Base-by-base conservation (phyloP, 2,113 vertebrate genomes). In the Onychorhynchus coronatus region DNA sequence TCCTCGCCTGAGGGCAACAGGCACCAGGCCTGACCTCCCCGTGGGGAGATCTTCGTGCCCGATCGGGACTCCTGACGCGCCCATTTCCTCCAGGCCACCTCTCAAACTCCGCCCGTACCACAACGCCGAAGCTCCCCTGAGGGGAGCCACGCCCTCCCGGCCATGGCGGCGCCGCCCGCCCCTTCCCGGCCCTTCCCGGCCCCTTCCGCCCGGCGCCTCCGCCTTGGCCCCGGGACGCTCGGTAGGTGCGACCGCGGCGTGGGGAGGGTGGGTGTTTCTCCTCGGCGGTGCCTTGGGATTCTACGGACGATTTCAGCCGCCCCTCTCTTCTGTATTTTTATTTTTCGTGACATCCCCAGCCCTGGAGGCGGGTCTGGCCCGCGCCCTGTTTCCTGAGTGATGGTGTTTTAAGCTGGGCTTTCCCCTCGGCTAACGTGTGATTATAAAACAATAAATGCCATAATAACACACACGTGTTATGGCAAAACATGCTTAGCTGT, bases 81-180 rank as follows among this genome's bases (percentile, higher is more conserved):
- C 3, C 1, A 1, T 5, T 23, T 9, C 11, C 18, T 8, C 8
- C 0, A 8, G 4, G 3, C 7, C n/a, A 1, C 0, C 2, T 3
- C 1, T 7, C 62, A 14, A 42, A 8, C 63, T 4, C 30, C 2
- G 7, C 2, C 42, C 15, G 14, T 3, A 14, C 14, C 10, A 16
- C 41, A 23, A 5, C 31, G 4, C 4, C 21, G 0, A 0, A 0
- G 1, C 25, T 9, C 4, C 10, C 1, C 16, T 6, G 14, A 27
- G 1, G 5, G 1, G 4, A 25, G 0, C 4, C 4, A 4, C 25
- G 13, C 47, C 47, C 7, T 8, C 8, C 46, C 31, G 6, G 12
- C 15, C 47, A 15, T 9, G 58, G 19, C 33, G 1, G 2, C 35
- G 2, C 35, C 14, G 35, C 83, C 77, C 18, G 30, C 30, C 18